phyloP scores from a whole-genome alignment of 2,797 vertebrate species.

The Danio jaintianensis region DNA sequence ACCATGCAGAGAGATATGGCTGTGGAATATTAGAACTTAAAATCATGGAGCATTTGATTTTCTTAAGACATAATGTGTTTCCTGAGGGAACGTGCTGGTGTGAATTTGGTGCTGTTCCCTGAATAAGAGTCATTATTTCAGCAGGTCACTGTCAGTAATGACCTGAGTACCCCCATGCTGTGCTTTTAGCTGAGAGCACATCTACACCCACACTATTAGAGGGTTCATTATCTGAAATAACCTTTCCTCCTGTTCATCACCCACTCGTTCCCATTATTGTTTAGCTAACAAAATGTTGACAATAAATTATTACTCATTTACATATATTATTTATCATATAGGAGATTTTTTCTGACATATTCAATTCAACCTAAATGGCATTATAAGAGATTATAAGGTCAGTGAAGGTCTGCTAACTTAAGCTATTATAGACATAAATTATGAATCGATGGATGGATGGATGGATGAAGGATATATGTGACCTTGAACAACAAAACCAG shows the following conservation, averaged over 20 bases:
- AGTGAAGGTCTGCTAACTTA: too few relatives aligned
- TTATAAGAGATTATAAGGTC: not conserved
- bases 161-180: not conserved
- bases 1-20: too few relatives aligned
- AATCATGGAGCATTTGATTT: not conserved
- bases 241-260: slow-evolving; percentile 3
- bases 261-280: not conserved
- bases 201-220: not conserved
- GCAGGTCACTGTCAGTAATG: not conserved
- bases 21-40: too few relatives aligned
- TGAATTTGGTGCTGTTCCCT: not conserved
- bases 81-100: too few relatives aligned
- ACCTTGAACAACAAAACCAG: too few relatives aligned
- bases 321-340: not conserved
- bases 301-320: not conserved
- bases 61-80: too few relatives aligned
- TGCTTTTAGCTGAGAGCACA: slow-evolving; percentile 3
- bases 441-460: too few relatives aligned
- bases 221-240: slow-evolving; percentile 28
- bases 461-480: too few relatives aligned
- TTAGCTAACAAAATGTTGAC: not conserved
- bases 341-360: too few relatives aligned
- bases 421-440: too few relatives aligned
- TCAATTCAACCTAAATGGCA: not conserved
- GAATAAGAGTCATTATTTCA: slow-evolving; percentile 13